Evolutionary conservation across 2,888 invertebrate species (phyloP), one percentile per base, ranked within the genome.

Genomic region (Drosophila ustulata): DNA sequence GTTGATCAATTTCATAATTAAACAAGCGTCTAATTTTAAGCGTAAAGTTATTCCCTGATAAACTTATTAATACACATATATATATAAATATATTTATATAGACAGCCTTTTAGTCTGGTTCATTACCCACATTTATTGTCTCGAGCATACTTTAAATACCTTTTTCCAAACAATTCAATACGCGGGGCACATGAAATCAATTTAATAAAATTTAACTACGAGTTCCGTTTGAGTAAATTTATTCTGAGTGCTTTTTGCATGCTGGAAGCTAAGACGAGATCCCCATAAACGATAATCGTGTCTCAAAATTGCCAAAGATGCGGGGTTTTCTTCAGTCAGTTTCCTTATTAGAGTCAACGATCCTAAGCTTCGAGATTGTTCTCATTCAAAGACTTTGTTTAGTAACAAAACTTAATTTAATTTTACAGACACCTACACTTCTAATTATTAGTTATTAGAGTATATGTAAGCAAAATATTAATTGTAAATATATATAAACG

Each of bases 401-500:
- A 68, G 49, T 30, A 65, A 59, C 28, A 45, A 65, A 32, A 46
- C n/a, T 11, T 78, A 51, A 7, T 47, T 58, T 71, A 52, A 61
- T 57, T 50, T 73, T 25, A 71, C 13, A 77, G 69, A 71, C 78
- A 65, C 69, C 71, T 71, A 58, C 11, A 39, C 18, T 26, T 50
- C 47, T 66, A 63, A 56, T 53, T 66, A 78, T 43, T 71, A 65
- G 9, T 51, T 53, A 18, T 18, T 45, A 65, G 49, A 51, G 43
- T 5, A 59, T 50, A 32, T 4, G 25, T 58, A 80, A 53, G 26
- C 39, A 46, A 64, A 66, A 62, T 51, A 37, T 45, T 57, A 25
- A 23, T 8, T 76, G 77, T 82, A 88, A 68, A 76, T 82, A 78
- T 64, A 56, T 55, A 41, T 77, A 69, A 45, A 49, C 59, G 51